These are phyloP conservation scores for Stenchaetothrips biformis DNA, from an alignment of 2,888 invertebrate genomes.

Conservation along the genomic window DNA sequence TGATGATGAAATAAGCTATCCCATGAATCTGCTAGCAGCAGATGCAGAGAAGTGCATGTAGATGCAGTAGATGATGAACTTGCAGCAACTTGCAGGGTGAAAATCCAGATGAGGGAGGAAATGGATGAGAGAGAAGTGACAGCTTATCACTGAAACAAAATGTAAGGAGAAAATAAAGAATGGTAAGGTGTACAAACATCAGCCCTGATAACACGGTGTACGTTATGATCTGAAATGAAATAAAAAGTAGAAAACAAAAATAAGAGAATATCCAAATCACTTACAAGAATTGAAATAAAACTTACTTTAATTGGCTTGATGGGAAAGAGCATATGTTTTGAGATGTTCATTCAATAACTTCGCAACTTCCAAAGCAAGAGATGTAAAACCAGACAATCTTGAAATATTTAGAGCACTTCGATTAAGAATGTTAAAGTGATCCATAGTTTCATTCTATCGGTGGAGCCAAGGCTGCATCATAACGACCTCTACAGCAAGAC, in stretches of 20 bases:
- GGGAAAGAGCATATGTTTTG: constrained; percentile 24
- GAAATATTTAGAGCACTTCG: constrained; percentile 63
- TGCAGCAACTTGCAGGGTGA: background rate
- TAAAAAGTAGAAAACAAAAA: background rate
- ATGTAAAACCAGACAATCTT: constrained; percentile 56
- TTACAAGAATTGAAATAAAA: background rate
- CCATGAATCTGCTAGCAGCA: constrained; percentile 47
- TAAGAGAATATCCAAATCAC: background rate
- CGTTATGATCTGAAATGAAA: too few relatives aligned
- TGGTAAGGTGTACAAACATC: background rate
- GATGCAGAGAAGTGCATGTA: constrained; percentile 43
- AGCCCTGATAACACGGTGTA: background rate
- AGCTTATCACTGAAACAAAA: background rate
- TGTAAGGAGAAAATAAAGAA: background rate
- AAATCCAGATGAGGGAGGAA: background rate
- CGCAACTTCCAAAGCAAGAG: constrained; percentile 69
- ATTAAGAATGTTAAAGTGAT: constrained; percentile 59
- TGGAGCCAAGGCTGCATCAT: constrained; percentile 77
- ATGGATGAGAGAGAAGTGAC: background rate
- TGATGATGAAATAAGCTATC: constrained; percentile 41
- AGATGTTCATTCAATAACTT: constrained; percentile 54
- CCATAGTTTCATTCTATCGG: constrained; percentile 77
- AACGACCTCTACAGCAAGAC: constrained; percentile 84
- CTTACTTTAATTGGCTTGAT: background rate
- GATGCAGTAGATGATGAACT: constrained; percentile 19